Base-by-base conservation (phyloP, 37 sponge, comb jelly and placozoan species). In the Halisarca cf. caerulea region DNA sequence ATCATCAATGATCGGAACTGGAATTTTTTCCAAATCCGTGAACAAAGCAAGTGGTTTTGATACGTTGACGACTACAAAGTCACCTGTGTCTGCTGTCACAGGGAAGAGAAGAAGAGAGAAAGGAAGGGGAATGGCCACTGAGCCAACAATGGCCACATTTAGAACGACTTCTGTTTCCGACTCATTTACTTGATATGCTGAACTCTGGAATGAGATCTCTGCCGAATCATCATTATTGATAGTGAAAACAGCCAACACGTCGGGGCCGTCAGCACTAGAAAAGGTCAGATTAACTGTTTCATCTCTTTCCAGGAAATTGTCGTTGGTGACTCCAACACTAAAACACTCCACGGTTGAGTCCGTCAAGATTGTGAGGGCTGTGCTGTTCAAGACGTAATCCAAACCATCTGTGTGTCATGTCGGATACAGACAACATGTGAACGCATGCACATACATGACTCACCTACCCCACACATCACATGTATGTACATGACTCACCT, bases 161-260 rank as follows among this genome's bases (percentile, higher is more conserved):
- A 71, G 6, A 7, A 18, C 8, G 41, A 71, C 40, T 5, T 6
- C 37, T 15, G 38, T 18, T 23, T 14, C 72, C 9, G 72, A 71
- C 30, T 71, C 72, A 71, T 33, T 38, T 33, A 36, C 40, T 18
- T 4, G 8, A 18, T 71, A 71, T 38, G 9, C 18, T 14, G 40
- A 5, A 36, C 5, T 15, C 37, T 71, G 8, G 41, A 71, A 71
- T 33, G 9, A 7, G 6, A 71, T 71, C 72, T 71, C 72, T 7
- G 39, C 39, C 39, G 30, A 27, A 47, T 83, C 84, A 83, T 83
- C 73, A 71, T 83, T 83, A 1, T 24, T 32, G 41, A 88, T 88
- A 40, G 11, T 53, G 27, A 83, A 24, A 0, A 40, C 43, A 15
- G 87, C 15, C 20, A 59, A 38, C 9, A 1, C 6, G 3, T 28